Evolutionary conservation across 2,797 vertebrate species (phyloP).

Genomic region (Crossoptilon crossoptilon): DNA sequence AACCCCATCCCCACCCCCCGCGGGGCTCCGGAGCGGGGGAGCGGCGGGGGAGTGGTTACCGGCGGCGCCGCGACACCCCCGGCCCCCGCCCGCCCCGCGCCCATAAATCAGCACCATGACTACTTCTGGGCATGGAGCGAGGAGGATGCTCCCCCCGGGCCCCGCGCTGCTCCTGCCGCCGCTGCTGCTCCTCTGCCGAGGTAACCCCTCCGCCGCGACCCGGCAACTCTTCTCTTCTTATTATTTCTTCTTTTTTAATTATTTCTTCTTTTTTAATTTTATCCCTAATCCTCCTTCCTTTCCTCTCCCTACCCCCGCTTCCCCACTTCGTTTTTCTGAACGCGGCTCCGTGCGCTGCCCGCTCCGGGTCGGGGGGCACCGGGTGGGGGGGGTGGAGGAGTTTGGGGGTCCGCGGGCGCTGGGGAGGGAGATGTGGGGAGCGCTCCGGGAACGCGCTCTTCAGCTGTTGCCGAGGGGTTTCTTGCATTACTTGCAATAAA

Average conservation of each 20-base stretch:
- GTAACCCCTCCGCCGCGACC: constrained; percentile 31
- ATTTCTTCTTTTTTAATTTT: neutral
- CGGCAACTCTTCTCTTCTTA: neutral
- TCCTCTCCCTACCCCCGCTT: no score
- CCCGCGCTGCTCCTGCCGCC: constrained; percentile 59
- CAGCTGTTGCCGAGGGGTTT: neutral
- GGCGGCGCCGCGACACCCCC: constrained; percentile 23
- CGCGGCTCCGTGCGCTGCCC: no score
- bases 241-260: no score
- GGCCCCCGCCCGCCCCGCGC: neutral
- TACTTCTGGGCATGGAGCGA: constrained; percentile 65
- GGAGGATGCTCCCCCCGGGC: constrained; percentile 61
- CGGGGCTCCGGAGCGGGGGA: neutral
- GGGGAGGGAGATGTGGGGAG: no score
- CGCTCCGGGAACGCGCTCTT: no score
- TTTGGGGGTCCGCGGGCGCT: no score
- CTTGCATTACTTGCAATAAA: no score
- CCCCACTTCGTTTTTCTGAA: no score
- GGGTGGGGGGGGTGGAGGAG: no score
- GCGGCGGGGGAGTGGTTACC: constrained; percentile 38
- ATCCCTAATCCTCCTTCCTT: neutral
- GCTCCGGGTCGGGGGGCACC: no score
- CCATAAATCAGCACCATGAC: constrained; percentile 66
- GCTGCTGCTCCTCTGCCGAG: constrained; percentile 70
- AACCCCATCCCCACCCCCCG: neutral